Evolutionary conservation across 2,113 vertebrate species (phyloP), one percentile per base, ranked within the genome.

Genomic region (Brienomyrus longianalis): DNA sequence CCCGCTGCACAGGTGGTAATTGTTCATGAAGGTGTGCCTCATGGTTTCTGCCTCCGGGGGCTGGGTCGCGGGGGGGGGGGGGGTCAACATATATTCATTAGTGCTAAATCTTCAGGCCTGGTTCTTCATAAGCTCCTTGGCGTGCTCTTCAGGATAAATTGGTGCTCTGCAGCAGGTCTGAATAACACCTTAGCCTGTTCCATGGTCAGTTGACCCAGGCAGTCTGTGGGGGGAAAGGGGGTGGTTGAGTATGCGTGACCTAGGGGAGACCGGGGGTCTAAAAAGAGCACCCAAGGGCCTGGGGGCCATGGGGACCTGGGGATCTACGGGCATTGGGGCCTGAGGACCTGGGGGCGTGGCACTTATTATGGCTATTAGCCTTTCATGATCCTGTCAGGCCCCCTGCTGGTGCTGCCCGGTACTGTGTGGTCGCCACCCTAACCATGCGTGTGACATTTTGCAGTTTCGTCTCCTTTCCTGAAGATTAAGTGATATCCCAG

Each of bases 1-100:
- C 91, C 99, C 98, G 0, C 97, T 98, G 93, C 98, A 99, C 92
- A 99, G 96, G 51, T 97, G 97, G 92, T 96, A 98, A 92, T 99
- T 99, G 94, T 98, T 98, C 96, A 97, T 98, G 94, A 99, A 99
- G 94, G 99, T 98, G 93, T 97, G 95, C 31, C 97, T 92, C 98
- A 99, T 97, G 17, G 98, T 99, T 92, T 99, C 98, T 0, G 98
- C 98, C 93, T 99, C 98, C 54, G 98, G 95, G 80, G 99, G 94
- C 98, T 99, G 92, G 4, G 88, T 48, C n/a, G n/a, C 89, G 21
- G 0, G 85, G 89, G 31, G 62, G 23, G 59, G 2, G 51, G 51
- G 54, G 54, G 62, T 3, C 21, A 62, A 62, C 23, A 62, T 23
- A n/a, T n/a, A 62, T 62, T 62, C 56, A 10, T 74, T 15, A 70